phyloP scores from a whole-genome alignment of 2,888 invertebrate species.

The Erebia aethiops region DNA sequence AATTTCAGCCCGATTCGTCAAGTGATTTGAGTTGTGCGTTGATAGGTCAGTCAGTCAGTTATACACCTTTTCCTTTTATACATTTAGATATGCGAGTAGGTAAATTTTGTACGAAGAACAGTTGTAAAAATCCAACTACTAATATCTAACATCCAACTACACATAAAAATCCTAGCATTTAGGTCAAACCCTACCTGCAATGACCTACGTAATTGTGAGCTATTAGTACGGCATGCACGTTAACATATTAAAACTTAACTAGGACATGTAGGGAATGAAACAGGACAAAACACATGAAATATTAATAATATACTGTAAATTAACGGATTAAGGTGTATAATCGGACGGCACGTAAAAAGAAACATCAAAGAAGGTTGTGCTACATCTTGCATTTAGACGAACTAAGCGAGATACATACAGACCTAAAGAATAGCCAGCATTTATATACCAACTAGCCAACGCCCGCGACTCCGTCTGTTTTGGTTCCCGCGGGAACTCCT shows the following conservation, averaged over 20 bases:
- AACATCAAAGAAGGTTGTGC: conserved; percentile 17
- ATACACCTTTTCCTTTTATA: too few relatives aligned
- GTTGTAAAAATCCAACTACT: background rate
- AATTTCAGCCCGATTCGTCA: too few relatives aligned
- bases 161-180: conserved; percentile 25
- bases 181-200: conserved; percentile 41
- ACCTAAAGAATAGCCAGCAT: background rate
- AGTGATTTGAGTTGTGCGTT: too few relatives aligned
- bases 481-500: too few relatives aligned
- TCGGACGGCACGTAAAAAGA: conserved; percentile 11
- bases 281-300: conserved; percentile 6
- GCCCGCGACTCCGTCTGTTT: too few relatives aligned
- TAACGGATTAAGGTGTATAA: background rate
- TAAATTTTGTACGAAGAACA: too few relatives aligned
- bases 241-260: conserved; percentile 47
- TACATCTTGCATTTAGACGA: conserved; percentile 24
- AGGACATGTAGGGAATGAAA: conserved; percentile 36
- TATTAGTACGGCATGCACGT: conserved; percentile 43
- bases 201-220: conserved; percentile 45
- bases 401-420: background rate
- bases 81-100: too few relatives aligned
- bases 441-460: too few relatives aligned
- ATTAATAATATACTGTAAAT: conserved; percentile 5
- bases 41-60: too few relatives aligned
- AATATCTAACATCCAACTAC: too few relatives aligned